phyloP scores from a whole-genome alignment of 2,888 invertebrate species.

The Dryadula phaetusa region DNA sequence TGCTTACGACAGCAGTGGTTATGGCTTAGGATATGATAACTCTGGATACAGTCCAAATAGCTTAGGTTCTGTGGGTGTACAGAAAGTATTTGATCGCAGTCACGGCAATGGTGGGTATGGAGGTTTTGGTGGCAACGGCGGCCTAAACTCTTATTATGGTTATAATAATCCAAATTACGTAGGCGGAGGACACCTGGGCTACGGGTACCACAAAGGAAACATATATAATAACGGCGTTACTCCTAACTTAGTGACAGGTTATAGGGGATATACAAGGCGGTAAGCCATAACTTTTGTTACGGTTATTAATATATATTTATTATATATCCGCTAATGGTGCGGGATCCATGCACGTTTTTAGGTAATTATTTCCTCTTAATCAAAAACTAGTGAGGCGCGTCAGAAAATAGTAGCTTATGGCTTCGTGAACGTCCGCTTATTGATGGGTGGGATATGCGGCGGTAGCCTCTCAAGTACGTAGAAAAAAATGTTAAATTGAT shows the following conservation, averaged over 20 bases:
- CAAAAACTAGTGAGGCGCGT: too few species aligned
- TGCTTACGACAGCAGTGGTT: constrained; percentile 9
- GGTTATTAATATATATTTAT: neutral
- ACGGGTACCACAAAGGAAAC: constrained; percentile 81
- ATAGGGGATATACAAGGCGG: constrained; percentile 73
- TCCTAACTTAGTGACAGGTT: constrained; percentile 78
- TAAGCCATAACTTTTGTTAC: constrained; percentile 9
- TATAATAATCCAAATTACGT: constrained; percentile 83
- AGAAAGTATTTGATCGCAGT: constrained; percentile 4
- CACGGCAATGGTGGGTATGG: constrained; percentile 59
- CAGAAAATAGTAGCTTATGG: too few species aligned
- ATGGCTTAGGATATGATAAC: constrained; percentile 16
- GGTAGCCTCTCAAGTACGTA: too few species aligned
- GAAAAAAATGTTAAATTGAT: too few species aligned
- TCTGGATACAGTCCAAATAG: constrained; percentile 37
- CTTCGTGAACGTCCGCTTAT: too few species aligned
- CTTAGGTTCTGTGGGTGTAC: neutral
- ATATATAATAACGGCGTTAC: constrained; percentile 75
- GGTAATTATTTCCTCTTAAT: too few species aligned
- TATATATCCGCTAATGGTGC: neutral
- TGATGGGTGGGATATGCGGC: too few species aligned
- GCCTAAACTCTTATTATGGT: constrained; percentile 83
- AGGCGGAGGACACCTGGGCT: constrained; percentile 84
- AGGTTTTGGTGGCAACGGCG: constrained; percentile 85
- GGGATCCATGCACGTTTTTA: too few species aligned